phyloP scores from a whole-genome alignment of 2,113 vertebrate species.

The Rhineura floridana region DNA sequence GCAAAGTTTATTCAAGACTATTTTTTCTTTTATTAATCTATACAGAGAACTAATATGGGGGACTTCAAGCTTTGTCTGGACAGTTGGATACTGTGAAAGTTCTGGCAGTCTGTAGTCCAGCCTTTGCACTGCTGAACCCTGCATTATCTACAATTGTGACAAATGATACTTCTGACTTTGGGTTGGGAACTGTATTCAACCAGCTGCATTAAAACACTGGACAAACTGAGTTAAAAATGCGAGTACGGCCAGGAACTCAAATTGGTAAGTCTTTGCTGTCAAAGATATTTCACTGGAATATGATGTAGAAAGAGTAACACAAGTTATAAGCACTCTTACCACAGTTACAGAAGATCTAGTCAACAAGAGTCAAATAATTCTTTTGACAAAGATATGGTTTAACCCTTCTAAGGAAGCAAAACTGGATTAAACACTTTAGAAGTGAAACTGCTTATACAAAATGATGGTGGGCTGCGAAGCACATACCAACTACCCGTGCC shows the following conservation, averaged over 20 bases:
- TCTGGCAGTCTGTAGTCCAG: neutral
- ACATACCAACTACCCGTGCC: neutral
- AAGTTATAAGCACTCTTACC: neutral
- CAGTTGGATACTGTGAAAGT: neutral
- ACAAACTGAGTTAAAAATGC: neutral
- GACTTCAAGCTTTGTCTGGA: neutral
- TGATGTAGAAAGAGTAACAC: neutral
- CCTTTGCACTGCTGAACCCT: neutral
- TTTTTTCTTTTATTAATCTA: neutral
- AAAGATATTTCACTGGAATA: neutral
- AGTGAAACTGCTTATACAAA: neutral
- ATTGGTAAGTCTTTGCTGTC: neutral
- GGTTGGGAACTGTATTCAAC: neutral
- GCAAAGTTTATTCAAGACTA: neutral
- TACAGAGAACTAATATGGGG: neutral
- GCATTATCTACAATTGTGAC: neutral
- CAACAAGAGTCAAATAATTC: neutral
- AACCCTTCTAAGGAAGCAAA: neutral
- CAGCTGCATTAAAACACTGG: neutral
- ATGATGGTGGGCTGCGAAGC: neutral
- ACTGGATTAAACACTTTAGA: too few species aligned
- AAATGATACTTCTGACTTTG: neutral
- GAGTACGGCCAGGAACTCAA: neutral
- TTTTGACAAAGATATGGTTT: neutral
- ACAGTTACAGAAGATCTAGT: neutral